A percentile compares a stretch with the other conserved stretches of the same genome.
These are phyloP conservation scores for Andrena bicolor DNA, from an alignment of 2,888 invertebrate species.

Conservation along the genomic window DNA sequence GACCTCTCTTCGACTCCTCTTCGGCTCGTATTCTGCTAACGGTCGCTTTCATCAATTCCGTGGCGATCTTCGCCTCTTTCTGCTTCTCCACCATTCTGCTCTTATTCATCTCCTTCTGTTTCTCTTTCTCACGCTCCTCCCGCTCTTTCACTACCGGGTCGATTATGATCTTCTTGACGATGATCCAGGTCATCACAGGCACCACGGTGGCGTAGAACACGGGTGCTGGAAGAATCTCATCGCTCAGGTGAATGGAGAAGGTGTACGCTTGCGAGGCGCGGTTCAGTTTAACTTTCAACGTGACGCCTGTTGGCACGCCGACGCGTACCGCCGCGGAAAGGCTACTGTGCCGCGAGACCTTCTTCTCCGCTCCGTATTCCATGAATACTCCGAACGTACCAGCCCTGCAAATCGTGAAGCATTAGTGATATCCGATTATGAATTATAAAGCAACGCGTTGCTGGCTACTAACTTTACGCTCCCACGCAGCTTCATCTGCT, in stretches of 20 bases:
- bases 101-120: slow-evolving; percentile 92
- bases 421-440: slow-evolving; percentile 1
- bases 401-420: slow-evolving; percentile 86
- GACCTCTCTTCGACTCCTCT: slow-evolving; percentile 93
- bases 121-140: slow-evolving; percentile 92
- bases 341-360: slow-evolving; percentile 95
- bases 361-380: slow-evolving; percentile 97
- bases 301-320: slow-evolving; percentile 95
- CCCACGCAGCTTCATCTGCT: slow-evolving; percentile 91
- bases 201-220: slow-evolving; percentile 96
- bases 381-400: slow-evolving; percentile 95
- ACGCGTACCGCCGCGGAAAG: slow-evolving; percentile 94
- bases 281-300: slow-evolving; percentile 93
- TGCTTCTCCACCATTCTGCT: slow-evolving; percentile 92
- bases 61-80: slow-evolving; percentile 93
- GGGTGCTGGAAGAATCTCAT: slow-evolving; percentile 95
- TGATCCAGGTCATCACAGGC: slow-evolving; percentile 93
- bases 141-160: slow-evolving; percentile 93
- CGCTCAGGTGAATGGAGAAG: slow-evolving; percentile 96
- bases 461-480: slow-evolving; percentile 90
- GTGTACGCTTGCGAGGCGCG: slow-evolving; percentile 95
- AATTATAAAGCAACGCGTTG: neutral
- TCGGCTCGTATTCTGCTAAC: slow-evolving; percentile 93
- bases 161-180: slow-evolving; percentile 93
- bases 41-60: slow-evolving; percentile 96